These are phyloP conservation scores for Baryphthengus martii DNA, from an alignment of 2,113 vertebrate species.

Conservation along the genomic window DNA sequence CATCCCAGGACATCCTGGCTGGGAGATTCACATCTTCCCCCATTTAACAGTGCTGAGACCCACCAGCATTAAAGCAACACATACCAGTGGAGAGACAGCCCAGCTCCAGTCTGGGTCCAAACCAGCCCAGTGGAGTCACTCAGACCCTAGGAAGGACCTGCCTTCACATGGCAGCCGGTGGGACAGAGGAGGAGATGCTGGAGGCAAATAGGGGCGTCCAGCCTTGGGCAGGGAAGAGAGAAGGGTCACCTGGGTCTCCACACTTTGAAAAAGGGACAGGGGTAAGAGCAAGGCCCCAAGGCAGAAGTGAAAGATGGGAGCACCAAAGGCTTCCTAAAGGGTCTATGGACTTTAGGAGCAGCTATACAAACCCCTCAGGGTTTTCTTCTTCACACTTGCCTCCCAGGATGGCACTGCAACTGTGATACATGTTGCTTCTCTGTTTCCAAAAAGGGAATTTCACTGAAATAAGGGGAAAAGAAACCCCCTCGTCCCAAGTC, in stretches of 20 bases:
- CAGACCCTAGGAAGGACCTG: background rate
- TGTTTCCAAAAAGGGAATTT: background rate
- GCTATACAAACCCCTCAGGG: background rate
- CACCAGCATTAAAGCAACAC: background rate
- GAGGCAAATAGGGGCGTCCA: background rate
- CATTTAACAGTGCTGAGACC: background rate
- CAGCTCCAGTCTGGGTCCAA: background rate
- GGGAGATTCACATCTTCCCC: background rate
- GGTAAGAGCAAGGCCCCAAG: background rate
- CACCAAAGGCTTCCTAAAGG: background rate
- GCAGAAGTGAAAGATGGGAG: background rate
- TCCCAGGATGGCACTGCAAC: background rate
- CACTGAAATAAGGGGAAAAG: background rate
- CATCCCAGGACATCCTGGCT: background rate
- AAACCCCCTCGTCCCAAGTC: rapidly evolving
- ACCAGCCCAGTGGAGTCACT: background rate
- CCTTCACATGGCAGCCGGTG: background rate
- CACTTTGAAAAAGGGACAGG: background rate
- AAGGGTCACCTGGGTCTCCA: background rate
- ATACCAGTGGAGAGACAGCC: background rate
- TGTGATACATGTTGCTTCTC: rapidly evolving
- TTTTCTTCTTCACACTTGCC: background rate
- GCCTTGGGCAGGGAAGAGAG: background rate
- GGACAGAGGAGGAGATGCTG: background rate
- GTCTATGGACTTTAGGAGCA: background rate